A percentile compares a stretch with the other conserved stretches of the same genome.
These are phyloP conservation scores for Linnaemya vulpina DNA, from an alignment of 2,888 invertebrate species.

Conservation along the genomic window DNA sequence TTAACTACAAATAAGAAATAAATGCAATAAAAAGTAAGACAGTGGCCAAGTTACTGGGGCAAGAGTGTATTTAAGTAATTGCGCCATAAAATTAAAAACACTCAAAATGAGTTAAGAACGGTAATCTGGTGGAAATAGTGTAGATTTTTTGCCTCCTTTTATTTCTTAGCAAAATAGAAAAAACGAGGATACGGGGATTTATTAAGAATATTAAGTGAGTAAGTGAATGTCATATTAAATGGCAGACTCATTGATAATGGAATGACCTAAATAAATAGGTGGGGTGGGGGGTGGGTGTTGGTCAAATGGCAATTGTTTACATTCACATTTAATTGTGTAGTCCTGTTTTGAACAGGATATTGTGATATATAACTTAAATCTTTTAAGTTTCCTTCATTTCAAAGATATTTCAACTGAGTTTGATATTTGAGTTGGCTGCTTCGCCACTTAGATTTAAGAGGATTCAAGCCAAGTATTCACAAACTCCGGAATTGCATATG, in stretches of 20 bases:
- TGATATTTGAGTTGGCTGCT: no score
- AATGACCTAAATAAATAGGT: background rate
- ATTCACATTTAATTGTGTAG: no score
- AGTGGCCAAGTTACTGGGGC: background rate
- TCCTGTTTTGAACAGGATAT: no score
- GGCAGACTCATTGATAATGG: background rate
- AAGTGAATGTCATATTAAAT: background rate
- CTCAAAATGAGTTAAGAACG: background rate
- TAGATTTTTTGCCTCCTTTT: background rate
- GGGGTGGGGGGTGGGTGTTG: no score
- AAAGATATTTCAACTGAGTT: no score
- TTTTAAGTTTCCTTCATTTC: no score
- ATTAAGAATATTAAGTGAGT: background rate
- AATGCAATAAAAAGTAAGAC: background rate
- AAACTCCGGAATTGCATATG: no score
- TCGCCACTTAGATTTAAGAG: no score
- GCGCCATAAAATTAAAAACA: conserved; percentile 50
- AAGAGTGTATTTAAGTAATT: conserved; percentile 59
- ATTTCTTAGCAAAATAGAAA: background rate
- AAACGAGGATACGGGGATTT: background rate
- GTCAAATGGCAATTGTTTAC: no score
- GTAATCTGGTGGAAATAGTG: background rate
- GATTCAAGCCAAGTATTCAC: no score
- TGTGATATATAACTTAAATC: no score
- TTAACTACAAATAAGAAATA: background rate